Evolutionary conservation across 1,140 invertebrate genomes (phyloP).

Genomic region (Leptinotarsa lineolata): DNA sequence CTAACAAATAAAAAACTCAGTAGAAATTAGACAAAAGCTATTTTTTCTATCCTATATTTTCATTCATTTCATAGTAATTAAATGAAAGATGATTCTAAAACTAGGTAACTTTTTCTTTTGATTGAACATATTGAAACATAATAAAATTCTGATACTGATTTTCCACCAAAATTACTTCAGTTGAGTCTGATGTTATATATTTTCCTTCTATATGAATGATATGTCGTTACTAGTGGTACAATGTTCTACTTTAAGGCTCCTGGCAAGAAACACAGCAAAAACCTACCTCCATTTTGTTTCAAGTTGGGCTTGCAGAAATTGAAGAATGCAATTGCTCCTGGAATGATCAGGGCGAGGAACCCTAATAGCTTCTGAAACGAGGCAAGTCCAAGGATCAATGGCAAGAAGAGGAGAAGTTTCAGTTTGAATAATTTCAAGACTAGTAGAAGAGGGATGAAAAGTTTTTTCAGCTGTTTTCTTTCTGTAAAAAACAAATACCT

Average conservation of each 20-base stretch:
- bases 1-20: no score
- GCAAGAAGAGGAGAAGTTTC: constrained; percentile 78
- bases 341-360: constrained; percentile 75
- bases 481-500: constrained; percentile 59
- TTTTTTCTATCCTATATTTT: no score
- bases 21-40: no score
- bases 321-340: constrained; percentile 75
- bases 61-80: no score
- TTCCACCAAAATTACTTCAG: not conserved
- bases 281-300: constrained; percentile 24
- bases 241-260: not conserved
- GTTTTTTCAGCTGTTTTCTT: constrained; percentile 75
- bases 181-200: not conserved
- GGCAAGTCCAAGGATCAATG: constrained; percentile 77
- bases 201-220: no score
- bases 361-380: constrained; percentile 83
- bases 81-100: no score
- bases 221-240: no score
- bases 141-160: no score
- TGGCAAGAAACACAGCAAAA: not conserved
- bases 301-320: constrained; percentile 70
- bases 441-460: constrained; percentile 80
- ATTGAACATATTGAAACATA: no score
- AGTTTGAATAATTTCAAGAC: constrained; percentile 83
- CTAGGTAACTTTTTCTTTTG: no score